phyloP scores from a whole-genome alignment of 2,888 invertebrate species.

The Plutella xylostella region DNA sequence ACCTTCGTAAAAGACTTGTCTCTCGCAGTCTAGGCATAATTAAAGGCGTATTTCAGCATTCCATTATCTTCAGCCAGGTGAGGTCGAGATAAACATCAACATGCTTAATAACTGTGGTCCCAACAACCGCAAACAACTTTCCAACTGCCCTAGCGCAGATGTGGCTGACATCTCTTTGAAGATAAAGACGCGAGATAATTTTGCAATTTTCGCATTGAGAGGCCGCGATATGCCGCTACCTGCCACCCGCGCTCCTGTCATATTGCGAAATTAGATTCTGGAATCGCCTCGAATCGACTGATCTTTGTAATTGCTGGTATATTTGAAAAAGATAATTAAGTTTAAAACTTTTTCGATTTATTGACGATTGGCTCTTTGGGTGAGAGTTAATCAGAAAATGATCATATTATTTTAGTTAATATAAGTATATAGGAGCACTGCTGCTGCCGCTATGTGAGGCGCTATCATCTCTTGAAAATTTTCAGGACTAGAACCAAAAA shows the following conservation, averaged over 20 bases:
- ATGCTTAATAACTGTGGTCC: constrained; percentile 48
- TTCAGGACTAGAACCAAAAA: too few relatives aligned
- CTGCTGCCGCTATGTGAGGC: too few relatives aligned
- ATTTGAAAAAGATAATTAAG: too few relatives aligned
- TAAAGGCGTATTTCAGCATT: constrained; percentile 3
- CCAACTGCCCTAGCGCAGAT: constrained; percentile 56
- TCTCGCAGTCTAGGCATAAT: neutral
- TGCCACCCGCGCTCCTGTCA: constrained; percentile 41
- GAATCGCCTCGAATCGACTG: too few relatives aligned
- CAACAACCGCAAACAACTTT: constrained; percentile 56
- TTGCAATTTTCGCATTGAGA: constrained; percentile 60
- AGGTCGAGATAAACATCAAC: constrained; percentile 43
- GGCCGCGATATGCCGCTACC: constrained; percentile 49
- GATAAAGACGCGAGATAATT: constrained; percentile 66
- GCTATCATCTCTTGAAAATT: too few relatives aligned
- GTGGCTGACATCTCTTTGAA: constrained; percentile 67
- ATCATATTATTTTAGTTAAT: too few relatives aligned
- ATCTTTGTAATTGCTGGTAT: too few relatives aligned
- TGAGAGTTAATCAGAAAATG: too few relatives aligned
- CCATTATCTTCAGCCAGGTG: constrained; percentile 26
- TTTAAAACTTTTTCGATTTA: too few relatives aligned
- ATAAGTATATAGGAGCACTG: too few relatives aligned
- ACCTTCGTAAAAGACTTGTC: neutral
- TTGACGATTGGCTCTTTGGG: too few relatives aligned
- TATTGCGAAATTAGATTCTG: constrained; percentile 46